Percentiles rank a stretch among this genome's conserved stretches.
phyloP scores from a whole-genome alignment of 2,113 vertebrate species.

The Cygnus buccinator region DNA sequence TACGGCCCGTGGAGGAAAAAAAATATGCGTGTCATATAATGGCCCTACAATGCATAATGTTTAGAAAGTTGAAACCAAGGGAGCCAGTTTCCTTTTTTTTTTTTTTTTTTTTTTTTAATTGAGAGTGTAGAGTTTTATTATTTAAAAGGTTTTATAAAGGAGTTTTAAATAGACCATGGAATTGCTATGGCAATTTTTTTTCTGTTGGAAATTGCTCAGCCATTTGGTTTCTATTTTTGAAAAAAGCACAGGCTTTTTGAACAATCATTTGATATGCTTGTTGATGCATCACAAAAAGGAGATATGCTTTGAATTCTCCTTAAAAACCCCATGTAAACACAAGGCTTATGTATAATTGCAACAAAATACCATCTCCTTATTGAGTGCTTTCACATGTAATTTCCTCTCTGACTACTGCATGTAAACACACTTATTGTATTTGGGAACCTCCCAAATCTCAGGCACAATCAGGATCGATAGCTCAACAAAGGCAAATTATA shows the following conservation, averaged over 20 bases:
- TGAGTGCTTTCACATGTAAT: constrained; percentile 82
- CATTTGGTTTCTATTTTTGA: constrained; percentile 82
- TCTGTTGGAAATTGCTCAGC: constrained; percentile 80
- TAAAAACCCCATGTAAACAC: constrained; percentile 87
- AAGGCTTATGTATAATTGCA: constrained; percentile 84
- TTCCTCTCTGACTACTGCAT: constrained; percentile 79
- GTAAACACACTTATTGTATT: constrained; percentile 82
- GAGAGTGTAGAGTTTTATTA: constrained; percentile 75
- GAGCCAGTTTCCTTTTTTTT: not conserved
- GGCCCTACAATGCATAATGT: not conserved
- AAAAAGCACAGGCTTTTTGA: constrained; percentile 76
- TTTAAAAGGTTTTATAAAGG: constrained; percentile 83
- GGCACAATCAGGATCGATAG: constrained; percentile 60
- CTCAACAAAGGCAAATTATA: constrained; percentile 22
- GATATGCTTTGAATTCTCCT: constrained; percentile 86
- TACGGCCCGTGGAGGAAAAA: too few relatives aligned
- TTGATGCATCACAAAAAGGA: constrained; percentile 82
- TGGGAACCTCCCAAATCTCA: constrained; percentile 71
- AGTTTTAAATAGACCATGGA: constrained; percentile 80
- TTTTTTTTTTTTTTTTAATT: constrained; percentile 29
- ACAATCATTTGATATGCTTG: constrained; percentile 83
- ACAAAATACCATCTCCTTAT: constrained; percentile 80
- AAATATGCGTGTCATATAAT: constrained; percentile 21
- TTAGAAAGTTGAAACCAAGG: constrained; percentile 73
- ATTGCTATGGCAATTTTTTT: constrained; percentile 72